Evolutionary conservation across 2,113 vertebrate species (phyloP), one percentile per base, ranked within the genome.

Genomic region (Sapayoa aenigma): DNA sequence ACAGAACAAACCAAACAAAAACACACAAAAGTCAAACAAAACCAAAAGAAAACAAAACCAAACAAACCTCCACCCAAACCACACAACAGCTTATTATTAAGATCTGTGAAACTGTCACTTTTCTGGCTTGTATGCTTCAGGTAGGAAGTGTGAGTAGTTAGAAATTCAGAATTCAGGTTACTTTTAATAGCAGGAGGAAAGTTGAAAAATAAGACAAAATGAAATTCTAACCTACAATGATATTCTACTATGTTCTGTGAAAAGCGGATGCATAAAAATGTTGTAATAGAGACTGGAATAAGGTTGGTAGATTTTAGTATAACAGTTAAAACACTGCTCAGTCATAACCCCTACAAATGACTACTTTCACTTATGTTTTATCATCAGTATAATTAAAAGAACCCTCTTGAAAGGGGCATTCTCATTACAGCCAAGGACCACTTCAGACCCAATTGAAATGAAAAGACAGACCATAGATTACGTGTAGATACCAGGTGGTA

Each of bases 351-450:
- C 96, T 97, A 63, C 96, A 97, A 97, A 97, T 96, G 95, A 97
- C 92, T 94, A 93, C 95, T 96, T 92, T 97, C 97, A 90, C 95
- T 98, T 96, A 91, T 78, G 90, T 97, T 94, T 97, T 95, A 98
- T 96, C 87, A 90, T 91, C 16, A 2, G 81, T 92, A 90, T 97
- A 97, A 98, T 98, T 98, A 97, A 96, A 94, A 94, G 94, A 94
- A 96, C 90, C 96, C 97, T 97, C 95, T 97, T 93, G 97, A 96
- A 98, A 98, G 97, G 96, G 97, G 96, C 96, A 97, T 92, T 97
- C 97, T 98, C 97, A 97, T 98, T 97, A 97, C 63, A 94, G 94
- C 75, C 71, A 93, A 98, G 94, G 96, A 96, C 97, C 97, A 97
- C 97, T 98, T 97, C 96, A 97, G 96, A 95, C 87, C 93, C 95